Evolutionary conservation across 1,140 invertebrate genomes (phyloP).

Genomic region (Octopus sinensis): DNA sequence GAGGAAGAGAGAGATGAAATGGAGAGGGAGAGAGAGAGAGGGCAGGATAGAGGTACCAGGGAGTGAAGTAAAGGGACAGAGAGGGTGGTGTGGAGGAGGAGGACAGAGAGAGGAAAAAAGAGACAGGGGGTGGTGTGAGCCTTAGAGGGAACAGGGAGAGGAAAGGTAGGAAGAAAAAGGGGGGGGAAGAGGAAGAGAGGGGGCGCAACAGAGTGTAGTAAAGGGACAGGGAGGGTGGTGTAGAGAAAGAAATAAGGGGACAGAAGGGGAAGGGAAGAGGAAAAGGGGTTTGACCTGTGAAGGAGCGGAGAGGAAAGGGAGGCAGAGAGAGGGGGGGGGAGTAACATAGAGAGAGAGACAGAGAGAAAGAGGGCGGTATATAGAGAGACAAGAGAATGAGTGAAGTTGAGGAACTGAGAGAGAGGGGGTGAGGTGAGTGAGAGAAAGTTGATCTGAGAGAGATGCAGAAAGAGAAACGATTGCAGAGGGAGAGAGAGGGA

Average conservation of each 20-base stretch:
- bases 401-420: neutral
- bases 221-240: slow-evolving; percentile 6
- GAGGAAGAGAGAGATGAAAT: too few relatives aligned
- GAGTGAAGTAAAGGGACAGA: too few relatives aligned
- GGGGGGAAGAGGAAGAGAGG: slow-evolving; percentile 11
- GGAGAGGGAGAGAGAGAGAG: too few relatives aligned
- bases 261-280: slow-evolving; percentile 15
- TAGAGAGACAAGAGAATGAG: slow-evolving; percentile 10
- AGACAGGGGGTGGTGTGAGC: too few relatives aligned
- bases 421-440: slow-evolving; percentile 2
- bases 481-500: neutral
- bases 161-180: neutral
- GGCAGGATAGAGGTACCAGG: too few relatives aligned
- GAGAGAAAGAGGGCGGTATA: slow-evolving; percentile 10
- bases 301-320: neutral
- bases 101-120: too few relatives aligned
- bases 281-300: slow-evolving; percentile 6
- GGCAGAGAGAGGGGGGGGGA: slow-evolving; percentile 3
- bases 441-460: neutral
- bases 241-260: slow-evolving; percentile 17
- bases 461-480: neutral
- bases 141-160: too few relatives aligned
- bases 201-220: slow-evolving; percentile 12
- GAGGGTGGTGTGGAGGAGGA: too few relatives aligned
- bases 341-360: neutral